Evolutionary conservation across 2,888 invertebrate genomes (phyloP), one percentile per base, ranked within the genome.

Genomic region (Dryomyza anilis): DNA sequence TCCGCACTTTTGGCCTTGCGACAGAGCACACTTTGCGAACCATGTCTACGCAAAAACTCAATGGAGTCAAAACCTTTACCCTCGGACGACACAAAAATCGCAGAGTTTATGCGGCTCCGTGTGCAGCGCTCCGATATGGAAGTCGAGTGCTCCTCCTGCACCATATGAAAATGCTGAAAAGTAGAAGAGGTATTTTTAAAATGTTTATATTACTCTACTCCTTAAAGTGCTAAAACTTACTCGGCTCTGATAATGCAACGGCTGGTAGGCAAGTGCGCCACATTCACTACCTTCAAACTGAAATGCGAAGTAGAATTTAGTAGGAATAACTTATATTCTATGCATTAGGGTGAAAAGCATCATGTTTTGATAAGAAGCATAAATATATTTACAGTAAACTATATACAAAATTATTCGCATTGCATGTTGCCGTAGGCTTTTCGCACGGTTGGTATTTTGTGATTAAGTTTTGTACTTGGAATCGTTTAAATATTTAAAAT

Each of bases 91-190:
- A 93, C 90, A 83, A 93, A 93, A 76, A 93, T 93, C 73, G 93
- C 94, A 67, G 93, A 93, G 82, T 93, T 94, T 79, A 93, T 91
- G 63, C 93, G 88, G 69, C 92, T 91, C 70, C 93, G 86, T 71
- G 86, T 86, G 80, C 81, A 84, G 60, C 84, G 86, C 81, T 86
- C 89, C 77, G 86, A 88, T 76, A 86, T 88, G 83, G 87, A 87
- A 74, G 87, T 84, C 77, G 88, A 88, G 70, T 87, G 87, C 63
- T 88, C 88, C 80, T 89, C 89, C 74, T 89, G 88, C 86, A 89
- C 87, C 82, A 86, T 85, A 81, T 89, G 89, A 86, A 89, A 87
- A 81, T 90, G 89, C 90, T 91, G 86, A 39, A 85, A 84, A n/a
- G n/a, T n/a, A n/a, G n/a, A n/a, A n/a, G n/a, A n/a, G n/a, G n/a